These are phyloP conservation scores for Sitta europaea DNA, from an alignment of 2,113 vertebrate species.

Conservation along the genomic window DNA sequence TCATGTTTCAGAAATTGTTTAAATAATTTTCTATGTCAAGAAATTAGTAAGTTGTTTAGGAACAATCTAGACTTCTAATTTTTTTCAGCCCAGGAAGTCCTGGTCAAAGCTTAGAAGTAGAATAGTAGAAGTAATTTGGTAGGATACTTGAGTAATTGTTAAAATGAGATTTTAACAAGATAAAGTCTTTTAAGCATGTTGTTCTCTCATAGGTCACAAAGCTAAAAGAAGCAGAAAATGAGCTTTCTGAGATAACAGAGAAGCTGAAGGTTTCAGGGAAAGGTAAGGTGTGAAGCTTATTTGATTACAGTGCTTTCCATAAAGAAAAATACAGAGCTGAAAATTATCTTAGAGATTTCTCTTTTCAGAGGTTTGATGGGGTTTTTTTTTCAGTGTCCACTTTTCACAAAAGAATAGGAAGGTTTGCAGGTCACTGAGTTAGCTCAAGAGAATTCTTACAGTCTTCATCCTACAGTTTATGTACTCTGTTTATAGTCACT, in stretches of 20 bases:
- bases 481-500: not conserved
- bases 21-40: not conserved
- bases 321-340: not conserved
- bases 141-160: not conserved
- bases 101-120: not conserved
- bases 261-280: constrained; percentile 79
- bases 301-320: not conserved
- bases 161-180: not conserved
- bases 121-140: not conserved
- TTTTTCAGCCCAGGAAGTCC: not conserved
- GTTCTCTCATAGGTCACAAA: constrained; percentile 79
- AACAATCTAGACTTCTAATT: not conserved
- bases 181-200: not conserved
- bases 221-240: constrained; percentile 84
- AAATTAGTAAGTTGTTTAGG: not conserved
- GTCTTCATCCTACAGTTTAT: not conserved
- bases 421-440: not conserved
- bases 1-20: not conserved
- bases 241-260: constrained; percentile 84
- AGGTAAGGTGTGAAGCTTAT: constrained; percentile 72
- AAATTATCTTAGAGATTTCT: not conserved
- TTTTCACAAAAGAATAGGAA: not conserved
- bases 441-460: not conserved
- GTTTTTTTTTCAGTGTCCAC: not conserved
- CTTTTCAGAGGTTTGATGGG: not conserved